phyloP scores from a whole-genome alignment of 2,888 invertebrate genomes.

The Cryptosula pallasiana region DNA sequence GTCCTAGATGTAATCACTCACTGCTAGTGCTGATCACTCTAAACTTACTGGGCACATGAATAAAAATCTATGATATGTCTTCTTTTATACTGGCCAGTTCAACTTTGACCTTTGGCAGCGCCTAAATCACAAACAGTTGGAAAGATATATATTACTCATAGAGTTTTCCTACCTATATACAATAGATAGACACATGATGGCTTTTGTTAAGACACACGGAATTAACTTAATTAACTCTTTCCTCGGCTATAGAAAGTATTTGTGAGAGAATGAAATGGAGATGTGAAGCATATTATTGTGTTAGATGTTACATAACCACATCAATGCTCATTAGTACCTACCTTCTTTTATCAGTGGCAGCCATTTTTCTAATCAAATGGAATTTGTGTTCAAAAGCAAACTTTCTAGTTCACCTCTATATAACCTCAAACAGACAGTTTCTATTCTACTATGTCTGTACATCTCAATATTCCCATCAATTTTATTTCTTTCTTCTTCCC shows the following conservation, averaged over 20 bases:
- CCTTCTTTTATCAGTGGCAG: not conserved
- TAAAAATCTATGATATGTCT: not conserved
- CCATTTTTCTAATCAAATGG: not conserved
- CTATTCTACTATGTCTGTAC: no score
- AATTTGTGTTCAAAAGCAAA: slow-evolving; percentile 1
- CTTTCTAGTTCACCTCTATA: slow-evolving; percentile 23
- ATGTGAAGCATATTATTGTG: not conserved
- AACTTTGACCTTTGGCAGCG: slow-evolving; percentile 17
- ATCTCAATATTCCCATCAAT: no score
- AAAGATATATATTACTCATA: not conserved
- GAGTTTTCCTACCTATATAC: not conserved
- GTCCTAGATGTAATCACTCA: not conserved
- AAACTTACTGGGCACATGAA: not conserved
- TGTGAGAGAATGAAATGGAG: not conserved
- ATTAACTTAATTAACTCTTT: not conserved
- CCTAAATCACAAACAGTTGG: not conserved
- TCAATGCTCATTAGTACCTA: not conserved
- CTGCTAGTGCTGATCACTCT: not conserved
- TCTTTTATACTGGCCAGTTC: slow-evolving; percentile 3
- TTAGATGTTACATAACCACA: not conserved
- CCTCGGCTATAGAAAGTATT: no score
- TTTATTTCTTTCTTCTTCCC: no score
- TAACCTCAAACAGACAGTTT: no score
- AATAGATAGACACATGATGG: not conserved
- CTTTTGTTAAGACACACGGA: not conserved